Percentiles rank a stretch among this genome's conserved stretches.
Evolutionary conservation across 2,888 invertebrate species (phyloP).

Genomic region (Neria commutata): DNA sequence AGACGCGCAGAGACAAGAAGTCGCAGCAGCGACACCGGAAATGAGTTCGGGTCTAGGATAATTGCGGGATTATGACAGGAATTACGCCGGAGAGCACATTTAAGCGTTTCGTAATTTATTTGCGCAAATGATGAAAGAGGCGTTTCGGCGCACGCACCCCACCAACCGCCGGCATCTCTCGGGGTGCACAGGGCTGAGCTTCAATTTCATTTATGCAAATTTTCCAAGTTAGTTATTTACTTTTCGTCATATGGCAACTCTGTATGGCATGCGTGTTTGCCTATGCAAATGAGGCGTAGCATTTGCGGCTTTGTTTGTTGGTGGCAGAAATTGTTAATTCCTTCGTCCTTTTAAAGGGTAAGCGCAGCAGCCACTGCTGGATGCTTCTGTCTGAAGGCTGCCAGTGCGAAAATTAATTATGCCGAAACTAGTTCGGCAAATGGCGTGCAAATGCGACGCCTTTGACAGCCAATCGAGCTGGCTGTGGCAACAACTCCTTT

Average conservation of each 20-base stretch:
- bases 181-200: conserved; percentile 23
- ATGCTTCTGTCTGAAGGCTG: neutral
- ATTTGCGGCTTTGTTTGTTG: conserved; percentile 7
- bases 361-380: neutral
- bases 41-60: conserved; percentile 38
- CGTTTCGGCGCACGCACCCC: conserved; percentile 16
- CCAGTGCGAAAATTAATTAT: neutral
- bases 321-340: conserved; percentile 29
- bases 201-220: conserved; percentile 60
- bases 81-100: conserved; percentile 22
- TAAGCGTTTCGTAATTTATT: conserved; percentile 31
- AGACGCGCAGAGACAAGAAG: too few species aligned
- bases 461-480: too few species aligned
- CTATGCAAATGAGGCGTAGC: conserved; percentile 52
- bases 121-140: conserved; percentile 29
- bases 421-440: neutral
- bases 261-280: conserved; percentile 36
- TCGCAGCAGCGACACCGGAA: conserved; percentile 15
- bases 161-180: conserved; percentile 38
- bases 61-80: conserved; percentile 42
- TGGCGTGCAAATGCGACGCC: neutral
- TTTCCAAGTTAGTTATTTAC: conserved; percentile 34
- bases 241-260: conserved; percentile 53
- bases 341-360: conserved; percentile 18
- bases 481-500: too few species aligned